Evolutionary conservation across 2,797 vertebrate species (phyloP).

Genomic region (Acanthis flammea): DNA sequence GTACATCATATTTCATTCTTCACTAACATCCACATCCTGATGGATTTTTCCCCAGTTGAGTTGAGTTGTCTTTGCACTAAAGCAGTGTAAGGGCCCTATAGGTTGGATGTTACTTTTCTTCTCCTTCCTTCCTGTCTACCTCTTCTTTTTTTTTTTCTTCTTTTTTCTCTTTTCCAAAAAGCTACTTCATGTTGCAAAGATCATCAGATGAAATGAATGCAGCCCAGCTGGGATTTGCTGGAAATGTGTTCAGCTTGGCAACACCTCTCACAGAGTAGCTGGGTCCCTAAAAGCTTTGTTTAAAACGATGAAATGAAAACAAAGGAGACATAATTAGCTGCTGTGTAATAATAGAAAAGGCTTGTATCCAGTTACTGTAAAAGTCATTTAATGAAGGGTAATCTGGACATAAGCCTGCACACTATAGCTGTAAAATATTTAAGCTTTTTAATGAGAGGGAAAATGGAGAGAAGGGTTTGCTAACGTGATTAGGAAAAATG

Average conservation of each 20-base stretch:
- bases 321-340: conserved; percentile 48
- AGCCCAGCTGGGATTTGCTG: conserved; percentile 68
- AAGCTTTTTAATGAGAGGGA: conserved; percentile 46
- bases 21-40: neutral
- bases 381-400: conserved; percentile 42
- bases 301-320: conserved; percentile 59
- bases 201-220: conserved; percentile 56
- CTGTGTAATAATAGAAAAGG: conserved; percentile 43
- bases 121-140: neutral
- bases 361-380: conserved; percentile 54
- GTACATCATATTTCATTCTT: conserved; percentile 30
- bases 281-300: conserved; percentile 66
- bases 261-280: conserved; percentile 19
- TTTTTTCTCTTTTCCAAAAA: neutral
- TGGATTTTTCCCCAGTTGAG: neutral
- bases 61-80: neutral
- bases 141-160: accelerated
- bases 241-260: conserved; percentile 66
- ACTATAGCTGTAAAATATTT: conserved; percentile 20
- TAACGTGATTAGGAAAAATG: conserved; percentile 54
- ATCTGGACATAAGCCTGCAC: conserved; percentile 37
- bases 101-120: conserved; percentile 8
- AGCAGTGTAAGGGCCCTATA: neutral
- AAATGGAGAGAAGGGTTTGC: conserved; percentile 51
- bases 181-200: conserved; percentile 29